Evolutionary conservation across 2,113 vertebrate species (phyloP), one percentile per base, ranked within the genome.

Genomic region (Saccopteryx leptura): DNA sequence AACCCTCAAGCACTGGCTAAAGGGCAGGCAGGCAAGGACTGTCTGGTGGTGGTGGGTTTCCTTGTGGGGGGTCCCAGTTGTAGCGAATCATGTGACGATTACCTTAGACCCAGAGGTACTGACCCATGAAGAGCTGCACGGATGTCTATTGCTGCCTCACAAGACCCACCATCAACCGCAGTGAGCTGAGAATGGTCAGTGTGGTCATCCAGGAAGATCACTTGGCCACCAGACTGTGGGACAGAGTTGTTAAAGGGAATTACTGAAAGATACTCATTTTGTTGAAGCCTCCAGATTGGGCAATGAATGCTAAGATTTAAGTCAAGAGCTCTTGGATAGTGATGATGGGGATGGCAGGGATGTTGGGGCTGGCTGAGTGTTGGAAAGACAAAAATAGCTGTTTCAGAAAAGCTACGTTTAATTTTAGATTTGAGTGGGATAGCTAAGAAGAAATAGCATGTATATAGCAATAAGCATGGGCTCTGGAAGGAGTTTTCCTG

Each of bases 341-440:
- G 87, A 19, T 23, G 54, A 8, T 33, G 3, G 74, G 13, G 8
- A 50, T 28, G 12, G 39, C 7, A 33, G 58, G n/a, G 78, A 74
- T 33, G 68, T 26, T 28, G 52, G 65, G 88, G 66, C 63, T 54
- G 52, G 66, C 13, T 39, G 15, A 39, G 14, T 65, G 24, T 76
- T 78, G 94, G 71, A 33, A 71, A 76, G 83, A 58, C 78, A 69
- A 82, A 88, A 75, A n/a, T 56, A 92, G 88, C 88, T 93, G 2
- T 65, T 79, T 80, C 69, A 78, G 93, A 48, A 90, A 90, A 82
- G 60, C 96, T 69, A 4, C 89, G 26, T 91, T 96, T 96, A 97
- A 95, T 92, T 96, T 94, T 97, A 93, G 96, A 80, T 11, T 18
- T 68, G 82, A 90, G 95, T 92, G 94, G 80, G 92, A 84, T 90